A percentile compares a stretch with the other conserved stretches of the same genome.
Conservation (phyloP, 2,888 invertebrate genomes). For the Andrena marginata region DNA sequence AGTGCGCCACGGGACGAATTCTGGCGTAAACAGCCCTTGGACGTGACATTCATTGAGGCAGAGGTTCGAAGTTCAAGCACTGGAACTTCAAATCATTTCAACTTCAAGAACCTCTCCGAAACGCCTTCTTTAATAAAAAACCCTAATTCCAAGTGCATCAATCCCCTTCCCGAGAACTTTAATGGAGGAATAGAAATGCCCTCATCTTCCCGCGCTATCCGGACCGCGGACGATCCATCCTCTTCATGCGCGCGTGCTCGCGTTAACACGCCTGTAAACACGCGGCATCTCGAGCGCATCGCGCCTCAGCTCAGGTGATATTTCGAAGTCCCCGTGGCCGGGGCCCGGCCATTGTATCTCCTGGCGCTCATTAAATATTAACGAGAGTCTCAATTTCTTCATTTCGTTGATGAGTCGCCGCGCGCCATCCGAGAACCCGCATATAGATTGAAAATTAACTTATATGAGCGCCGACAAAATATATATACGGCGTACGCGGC, state of each 20-base stretch:
- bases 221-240: neutral
- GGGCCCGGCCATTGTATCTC: constrained; percentile 78
- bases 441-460: constrained; percentile 86
- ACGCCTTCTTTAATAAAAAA: no score
- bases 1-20: neutral
- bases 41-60: neutral
- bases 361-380: constrained; percentile 84
- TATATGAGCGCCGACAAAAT: constrained; percentile 85
- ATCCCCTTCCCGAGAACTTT: neutral
- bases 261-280: constrained; percentile 26
- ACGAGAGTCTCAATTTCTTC: constrained; percentile 85
- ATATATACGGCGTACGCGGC: constrained; percentile 65
- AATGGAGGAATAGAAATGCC: no score
- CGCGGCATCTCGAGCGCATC: neutral
- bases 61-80: neutral
- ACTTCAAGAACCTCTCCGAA: no score
- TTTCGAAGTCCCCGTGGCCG: constrained; percentile 68
- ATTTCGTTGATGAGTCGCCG: constrained; percentile 84
- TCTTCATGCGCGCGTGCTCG: neutral
- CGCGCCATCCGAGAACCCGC: constrained; percentile 82
- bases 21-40: neutral
- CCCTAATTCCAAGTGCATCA: no score
- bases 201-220: no score
- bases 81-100: neutral
- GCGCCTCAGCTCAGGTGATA: constrained; percentile 70